Conservation (phyloP, 2,113 vertebrate species). For the Phoenicopterus ruber region DNA sequence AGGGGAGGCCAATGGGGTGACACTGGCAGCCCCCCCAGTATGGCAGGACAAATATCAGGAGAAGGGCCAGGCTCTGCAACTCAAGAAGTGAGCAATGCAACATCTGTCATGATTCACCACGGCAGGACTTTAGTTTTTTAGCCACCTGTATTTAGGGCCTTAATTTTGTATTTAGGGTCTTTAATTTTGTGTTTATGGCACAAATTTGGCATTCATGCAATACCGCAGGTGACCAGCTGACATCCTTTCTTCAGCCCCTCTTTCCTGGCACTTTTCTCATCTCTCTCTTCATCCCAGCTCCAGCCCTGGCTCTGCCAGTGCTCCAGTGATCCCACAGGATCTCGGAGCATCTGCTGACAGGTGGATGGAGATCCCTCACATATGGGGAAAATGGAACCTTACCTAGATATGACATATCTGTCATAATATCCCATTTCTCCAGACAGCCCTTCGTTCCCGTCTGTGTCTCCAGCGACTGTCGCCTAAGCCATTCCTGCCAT, state of each 20-base stretch:
- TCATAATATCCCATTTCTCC: neutral
- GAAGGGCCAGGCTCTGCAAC: neutral
- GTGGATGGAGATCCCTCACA: neutral
- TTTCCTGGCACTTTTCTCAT: neutral
- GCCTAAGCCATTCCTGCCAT: neutral
- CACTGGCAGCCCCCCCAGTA: rapidly evolving
- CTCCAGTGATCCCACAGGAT: neutral
- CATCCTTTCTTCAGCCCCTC: neutral
- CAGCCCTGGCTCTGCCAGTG: neutral
- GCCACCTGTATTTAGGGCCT: neutral
- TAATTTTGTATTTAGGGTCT: neutral
- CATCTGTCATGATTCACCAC: neutral
- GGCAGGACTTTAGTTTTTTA: neutral
- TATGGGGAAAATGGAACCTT: neutral
- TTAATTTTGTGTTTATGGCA: neutral
- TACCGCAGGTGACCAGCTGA: neutral
- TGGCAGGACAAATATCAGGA: neutral
- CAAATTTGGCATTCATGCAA: neutral
- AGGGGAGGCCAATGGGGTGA: rapidly evolving
- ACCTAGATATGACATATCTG: neutral
- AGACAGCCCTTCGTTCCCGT: neutral
- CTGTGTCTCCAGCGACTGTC: neutral
- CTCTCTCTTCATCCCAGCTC: neutral
- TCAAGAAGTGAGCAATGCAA: neutral
- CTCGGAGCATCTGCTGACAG: neutral